Evolutionary conservation across 2,113 vertebrate genomes (phyloP), one percentile per base, ranked within the genome.

Genomic region (Dasypus novemcinctus): DNA sequence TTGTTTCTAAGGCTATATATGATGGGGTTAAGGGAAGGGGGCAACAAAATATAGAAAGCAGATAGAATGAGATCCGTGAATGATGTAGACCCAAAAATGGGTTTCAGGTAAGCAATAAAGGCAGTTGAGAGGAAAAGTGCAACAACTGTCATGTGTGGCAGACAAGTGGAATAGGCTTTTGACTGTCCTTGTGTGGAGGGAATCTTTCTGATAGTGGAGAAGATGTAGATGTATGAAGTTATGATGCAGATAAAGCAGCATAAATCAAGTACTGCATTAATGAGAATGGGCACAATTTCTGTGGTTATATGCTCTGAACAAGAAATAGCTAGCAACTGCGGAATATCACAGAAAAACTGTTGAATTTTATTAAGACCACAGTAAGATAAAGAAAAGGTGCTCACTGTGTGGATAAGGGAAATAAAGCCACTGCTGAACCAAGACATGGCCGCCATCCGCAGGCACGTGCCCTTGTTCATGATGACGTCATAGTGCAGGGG

Each of bases 261-360:
- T n/a, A n/a, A n/a, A n/a, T n/a, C n/a, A n/a, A n/a, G n/a, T n/a
- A n/a, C n/a, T n/a, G n/a, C n/a, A n/a, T 49, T 81, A 9, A 74
- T 9, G 29, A 81, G 14, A 43, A 84, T 36, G 3, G 88, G n/a
- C 10, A 63, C 84, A 7, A 25, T 69, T 75, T 95, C 90, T 72
- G 33, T 2, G 20, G 46, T 41, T 38, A 92, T 8, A 21, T 76
- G 54, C 14, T 82, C 43, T 33, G 76, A 83, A 49, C 69, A 88
- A 27, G 69, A 83, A 29, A 84, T n/a, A 38, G 78, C 61, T 13
- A 88, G 36, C 33, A 89, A 33, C 52, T 31, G 78, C 52, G 52
- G 61, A 49, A 63, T 69, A 52, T 83, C 78, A 83, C 94, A 81
- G 31, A 95, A 92, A 27, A 92, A 69, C 18, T 92, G 69, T 4